Conservation (phyloP, 64 coral and sea anemone species). For the Acropora tenuis region DNA sequence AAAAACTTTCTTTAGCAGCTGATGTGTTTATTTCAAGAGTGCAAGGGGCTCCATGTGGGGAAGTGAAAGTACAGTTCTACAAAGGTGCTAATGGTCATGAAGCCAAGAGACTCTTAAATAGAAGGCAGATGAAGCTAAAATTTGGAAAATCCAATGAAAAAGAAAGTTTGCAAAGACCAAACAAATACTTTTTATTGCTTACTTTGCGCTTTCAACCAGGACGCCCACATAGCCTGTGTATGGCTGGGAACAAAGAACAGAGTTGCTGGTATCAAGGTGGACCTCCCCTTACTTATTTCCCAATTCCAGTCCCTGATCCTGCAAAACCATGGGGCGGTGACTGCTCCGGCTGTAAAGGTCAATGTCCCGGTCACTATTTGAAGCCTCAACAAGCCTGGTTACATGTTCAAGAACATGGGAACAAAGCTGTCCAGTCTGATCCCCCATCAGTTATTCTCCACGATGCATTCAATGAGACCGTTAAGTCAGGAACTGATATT, state of each 20-base stretch:
- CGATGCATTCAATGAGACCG: conserved; percentile 26
- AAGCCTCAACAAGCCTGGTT: background rate
- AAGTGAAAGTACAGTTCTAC: background rate
- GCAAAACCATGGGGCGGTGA: conserved; percentile 22
- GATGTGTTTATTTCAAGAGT: background rate
- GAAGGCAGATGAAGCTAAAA: background rate
- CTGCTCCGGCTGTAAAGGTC: conserved; percentile 18
- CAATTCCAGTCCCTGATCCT: conserved; percentile 17
- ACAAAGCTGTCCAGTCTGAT: background rate
- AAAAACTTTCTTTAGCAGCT: background rate
- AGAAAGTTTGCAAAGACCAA: background rate
- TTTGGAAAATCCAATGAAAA: background rate
- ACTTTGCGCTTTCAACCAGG: background rate
- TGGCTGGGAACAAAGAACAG: background rate
- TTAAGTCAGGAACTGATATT: conserved; percentile 20
- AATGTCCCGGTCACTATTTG: conserved; percentile 22
- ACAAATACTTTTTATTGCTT: background rate
- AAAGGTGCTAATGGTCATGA: background rate
- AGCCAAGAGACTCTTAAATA: background rate
- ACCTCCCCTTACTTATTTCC: background rate
- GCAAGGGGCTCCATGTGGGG: background rate
- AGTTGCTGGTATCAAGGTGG: conserved; percentile 24
- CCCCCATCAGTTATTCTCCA: conserved; percentile 20
- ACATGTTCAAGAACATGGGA: background rate
- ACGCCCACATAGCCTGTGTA: background rate